These are phyloP conservation scores for Tineola bisselliella DNA, from an alignment of 2,888 invertebrate species.

Conservation along the genomic window DNA sequence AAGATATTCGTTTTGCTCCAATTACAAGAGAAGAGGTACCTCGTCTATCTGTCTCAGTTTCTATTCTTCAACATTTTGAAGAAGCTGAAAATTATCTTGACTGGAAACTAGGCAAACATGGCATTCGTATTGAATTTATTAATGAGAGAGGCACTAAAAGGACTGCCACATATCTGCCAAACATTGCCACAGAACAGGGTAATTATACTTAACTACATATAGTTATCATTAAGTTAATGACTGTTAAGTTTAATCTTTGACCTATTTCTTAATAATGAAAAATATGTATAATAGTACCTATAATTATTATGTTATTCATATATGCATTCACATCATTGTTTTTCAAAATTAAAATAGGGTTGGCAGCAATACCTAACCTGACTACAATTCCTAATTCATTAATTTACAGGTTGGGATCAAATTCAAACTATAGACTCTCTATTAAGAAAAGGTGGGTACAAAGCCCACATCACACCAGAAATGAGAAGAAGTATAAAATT, in stretches of 20 bases:
- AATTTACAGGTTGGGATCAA: constrained; percentile 93
- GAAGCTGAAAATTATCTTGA: constrained; percentile 94
- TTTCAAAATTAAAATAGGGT: neutral
- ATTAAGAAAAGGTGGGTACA: constrained; percentile 96
- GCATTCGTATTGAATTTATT: constrained; percentile 96
- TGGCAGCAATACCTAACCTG: no score
- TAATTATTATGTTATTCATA: neutral
- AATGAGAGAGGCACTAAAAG: constrained; percentile 93
- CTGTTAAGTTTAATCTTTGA: neutral
- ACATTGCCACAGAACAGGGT: constrained; percentile 99
- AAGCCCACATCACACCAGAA: constrained; percentile 88
- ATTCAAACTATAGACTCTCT: constrained; percentile 98
- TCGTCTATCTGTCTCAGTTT: constrained; percentile 93
- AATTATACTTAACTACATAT: neutral
- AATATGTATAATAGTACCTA: neutral
- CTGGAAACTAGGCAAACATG: constrained; percentile 97
- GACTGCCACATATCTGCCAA: constrained; percentile 98
- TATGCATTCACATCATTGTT: no score
- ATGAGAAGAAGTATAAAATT: constrained; percentile 89
- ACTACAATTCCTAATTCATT: neutral
- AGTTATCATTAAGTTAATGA: neutral
- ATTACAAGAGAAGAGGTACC: constrained; percentile 94
- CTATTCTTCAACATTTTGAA: constrained; percentile 95
- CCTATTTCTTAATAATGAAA: neutral
- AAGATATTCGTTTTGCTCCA: constrained; percentile 96